phyloP scores from a whole-genome alignment of 2,113 vertebrate genomes.

The Pangasianodon hypophthalmus region DNA sequence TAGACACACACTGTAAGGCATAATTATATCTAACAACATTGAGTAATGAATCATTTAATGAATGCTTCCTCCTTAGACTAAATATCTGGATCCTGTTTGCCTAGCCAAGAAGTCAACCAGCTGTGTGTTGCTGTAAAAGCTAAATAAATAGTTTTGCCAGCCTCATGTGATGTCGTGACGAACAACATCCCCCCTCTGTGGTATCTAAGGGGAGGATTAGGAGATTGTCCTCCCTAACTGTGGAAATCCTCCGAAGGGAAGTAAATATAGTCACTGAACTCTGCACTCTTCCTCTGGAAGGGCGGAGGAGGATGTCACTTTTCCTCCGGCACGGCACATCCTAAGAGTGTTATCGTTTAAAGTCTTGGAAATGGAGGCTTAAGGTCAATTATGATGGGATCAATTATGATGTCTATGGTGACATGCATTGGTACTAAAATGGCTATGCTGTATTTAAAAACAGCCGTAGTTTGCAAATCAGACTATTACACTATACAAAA shows the following conservation, averaged over 20 bases:
- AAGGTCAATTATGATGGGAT: not conserved
- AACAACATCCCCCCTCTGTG: slow-evolving; percentile 1
- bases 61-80: not conserved
- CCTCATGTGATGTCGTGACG: not conserved
- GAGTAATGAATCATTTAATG: not conserved
- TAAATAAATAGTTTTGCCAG: not conserved
- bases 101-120: not conserved
- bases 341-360: not conserved
- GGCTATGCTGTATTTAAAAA: not conserved
- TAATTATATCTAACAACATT: not conserved
- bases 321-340: not conserved
- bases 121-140: not conserved
- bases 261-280: slow-evolving; percentile 44
- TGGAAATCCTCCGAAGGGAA: slow-evolving; percentile 34
- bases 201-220: slow-evolving; percentile 16
- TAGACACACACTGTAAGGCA: not conserved
- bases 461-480: not conserved
- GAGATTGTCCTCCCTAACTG: not conserved
- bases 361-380: not conserved
- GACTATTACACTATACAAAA: not conserved
- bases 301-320: slow-evolving; percentile 25
- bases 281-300: slow-evolving; percentile 18
- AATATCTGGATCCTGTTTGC: slow-evolving; percentile 11
- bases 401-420: not conserved
- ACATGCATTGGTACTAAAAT: not conserved